Evolutionary conservation across 1,140 invertebrate species (phyloP), one percentile per base, ranked within the genome.

Genomic region (Drosophila tristis): DNA sequence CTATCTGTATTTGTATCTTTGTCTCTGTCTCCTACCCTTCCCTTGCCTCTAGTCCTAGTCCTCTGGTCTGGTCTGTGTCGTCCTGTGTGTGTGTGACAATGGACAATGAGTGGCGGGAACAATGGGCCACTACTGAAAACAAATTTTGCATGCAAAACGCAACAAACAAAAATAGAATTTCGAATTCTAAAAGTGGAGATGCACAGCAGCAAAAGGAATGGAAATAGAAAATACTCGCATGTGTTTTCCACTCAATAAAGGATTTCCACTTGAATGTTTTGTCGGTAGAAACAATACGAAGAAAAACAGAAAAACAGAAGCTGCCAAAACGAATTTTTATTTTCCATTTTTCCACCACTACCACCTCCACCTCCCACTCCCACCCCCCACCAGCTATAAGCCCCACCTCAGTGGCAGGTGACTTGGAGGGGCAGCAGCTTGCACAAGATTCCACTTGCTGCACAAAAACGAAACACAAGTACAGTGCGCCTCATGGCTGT

Each of bases 211-310:
- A 63, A 31, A 31, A 50, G 48, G 29, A 70, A 57, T 65, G 20
- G 55, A 35, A 57, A 47, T 35, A 23, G 45, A 61, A 43, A 43
- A 45, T 44, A 45, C 20, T 39, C 35, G 35, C 35, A n/a, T 51
- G 20, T n/a, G 25, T 56, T 44, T 64, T 49, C 54, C 77, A 70
- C 65, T 86, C 78, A 86, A 86, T 70, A 70, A 84, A 74, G 82
- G 82, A 86, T 80, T 86, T 86, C 81, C 81, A 86, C 81, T 86
- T 71, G 77, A 86, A 78, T 80, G 81, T 85, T 86, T 73, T 78
- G 35, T 53, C 31, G 49, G 61, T 54, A 70, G 54, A 65, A 54
- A 55, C 48, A 58, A 64, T 39, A 44, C 25, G 25, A 35, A 59
- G 42, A 49, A 39, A 16, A 26, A 13, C 1, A 5, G 11, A 9